These are phyloP conservation scores for Lapara coniferarum DNA, from an alignment of 2,888 invertebrate species.

Conservation along the genomic window DNA sequence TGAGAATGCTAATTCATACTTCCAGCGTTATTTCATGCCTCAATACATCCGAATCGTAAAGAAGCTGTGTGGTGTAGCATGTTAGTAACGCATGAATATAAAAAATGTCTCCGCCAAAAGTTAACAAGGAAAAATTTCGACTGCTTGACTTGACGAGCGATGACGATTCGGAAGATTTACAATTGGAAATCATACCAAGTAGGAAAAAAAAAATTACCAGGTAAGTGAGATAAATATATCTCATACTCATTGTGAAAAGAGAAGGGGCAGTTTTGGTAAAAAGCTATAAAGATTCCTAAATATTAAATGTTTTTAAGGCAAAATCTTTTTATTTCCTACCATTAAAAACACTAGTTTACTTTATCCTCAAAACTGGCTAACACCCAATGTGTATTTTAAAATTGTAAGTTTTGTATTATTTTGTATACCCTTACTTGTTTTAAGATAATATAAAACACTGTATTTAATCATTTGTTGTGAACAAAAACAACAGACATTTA, in stretches of 20 bases:
- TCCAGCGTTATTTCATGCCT: neutral
- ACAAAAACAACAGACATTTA: too few species aligned
- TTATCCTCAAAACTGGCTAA: too few species aligned
- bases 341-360: too few species aligned
- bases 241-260: too few species aligned
- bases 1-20: neutral
- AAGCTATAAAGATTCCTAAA: too few species aligned
- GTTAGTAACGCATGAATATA: constrained; percentile 50
- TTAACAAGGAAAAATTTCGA: constrained; percentile 86
- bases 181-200: constrained; percentile 84
- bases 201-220: constrained; percentile 83
- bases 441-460: too few species aligned
- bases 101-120: constrained; percentile 74
- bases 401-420: neutral
- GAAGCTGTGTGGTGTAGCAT: constrained; percentile 51
- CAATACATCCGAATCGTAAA: neutral
- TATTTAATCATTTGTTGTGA: too few species aligned
- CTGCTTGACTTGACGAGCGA: constrained; percentile 85
- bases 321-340: too few species aligned
- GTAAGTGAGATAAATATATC: constrained; percentile 49
- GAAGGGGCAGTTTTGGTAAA: too few species aligned
- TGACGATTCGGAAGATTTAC: constrained; percentile 84
- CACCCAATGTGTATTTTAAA: neutral
- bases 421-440: too few species aligned
- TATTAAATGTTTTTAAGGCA: too few species aligned